phyloP scores from a whole-genome alignment of 2,888 invertebrate genomes.

The Drosophila demipolita region DNA sequence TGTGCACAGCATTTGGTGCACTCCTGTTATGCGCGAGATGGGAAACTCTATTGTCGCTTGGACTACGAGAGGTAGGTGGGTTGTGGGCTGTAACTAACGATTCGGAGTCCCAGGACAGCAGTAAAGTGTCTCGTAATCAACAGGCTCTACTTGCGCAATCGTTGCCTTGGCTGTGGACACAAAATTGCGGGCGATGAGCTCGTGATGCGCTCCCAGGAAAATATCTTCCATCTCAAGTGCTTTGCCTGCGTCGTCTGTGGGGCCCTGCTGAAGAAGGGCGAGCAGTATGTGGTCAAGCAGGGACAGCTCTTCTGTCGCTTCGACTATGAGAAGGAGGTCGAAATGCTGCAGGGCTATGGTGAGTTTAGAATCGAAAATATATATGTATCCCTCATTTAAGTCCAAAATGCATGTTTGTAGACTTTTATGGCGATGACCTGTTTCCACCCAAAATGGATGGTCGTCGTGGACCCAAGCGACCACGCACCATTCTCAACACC shows the following conservation, averaged over 20 bases:
- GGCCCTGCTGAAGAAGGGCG: slow-evolving; percentile 91
- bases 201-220: slow-evolving; percentile 91
- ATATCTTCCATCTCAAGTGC: slow-evolving; percentile 92
- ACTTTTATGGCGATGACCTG: slow-evolving; percentile 88
- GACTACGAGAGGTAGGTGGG: slow-evolving; percentile 91
- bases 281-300: slow-evolving; percentile 92
- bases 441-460: slow-evolving; percentile 88
- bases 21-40: slow-evolving; percentile 91
- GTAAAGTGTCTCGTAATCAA: slow-evolving; percentile 13
- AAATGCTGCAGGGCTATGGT: slow-evolving; percentile 89
- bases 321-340: slow-evolving; percentile 92
- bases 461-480: slow-evolving; percentile 91
- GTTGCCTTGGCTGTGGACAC: slow-evolving; percentile 90
- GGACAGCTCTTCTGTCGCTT: slow-evolving; percentile 92
- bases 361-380: slow-evolving; percentile 32
- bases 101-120: background rate
- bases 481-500: slow-evolving; percentile 93
- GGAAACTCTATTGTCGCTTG: slow-evolving; percentile 90
- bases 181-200: slow-evolving; percentile 90
- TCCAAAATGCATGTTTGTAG: slow-evolving; percentile 56
- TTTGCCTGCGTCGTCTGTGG: slow-evolving; percentile 93
- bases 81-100: background rate
- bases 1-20: slow-evolving; percentile 90
- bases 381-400: too few species aligned
- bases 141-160: slow-evolving; percentile 90